Evolutionary conservation across 2,888 invertebrate species (phyloP), one percentile per base, ranked within the genome.

Genomic region (Cepaea hortensis): DNA sequence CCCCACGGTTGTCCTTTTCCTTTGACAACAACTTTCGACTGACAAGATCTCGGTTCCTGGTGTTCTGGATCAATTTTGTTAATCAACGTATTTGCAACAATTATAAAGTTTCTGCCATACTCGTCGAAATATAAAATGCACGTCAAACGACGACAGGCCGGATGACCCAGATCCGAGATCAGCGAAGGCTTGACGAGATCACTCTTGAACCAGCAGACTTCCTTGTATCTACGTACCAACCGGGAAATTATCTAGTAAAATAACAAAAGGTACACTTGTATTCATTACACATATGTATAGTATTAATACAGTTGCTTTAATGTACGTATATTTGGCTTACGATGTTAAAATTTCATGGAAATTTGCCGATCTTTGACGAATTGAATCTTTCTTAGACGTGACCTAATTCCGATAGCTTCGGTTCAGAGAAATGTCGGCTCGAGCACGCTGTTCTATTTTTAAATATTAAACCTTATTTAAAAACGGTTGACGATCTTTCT

Each of bases 321-420:
- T 7, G 5, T 7, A 46, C 4, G 75, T 6, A 15, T 23, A 11
- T 46, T 2, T 46, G 6, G 18, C 7, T 11, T 55, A 55, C 6
- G 11, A 55, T 55, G 55, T 11, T 6, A 6, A 55, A 55, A 9
- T 55, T 55, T 55, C 7, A 55, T 11, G 18, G 18, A 48, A 6
- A 20, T 68, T 5, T 68, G 68, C 15, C 4, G 0, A 18, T 68
- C 18, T 20, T 68, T 68, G 68, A 68, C 13, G 18, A 20, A 68
- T 15, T 68, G 18, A 18, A 11, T 68, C 13, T 4, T 68, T 68
- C 68, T 68, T 77, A 6, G 9, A 20, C n/a, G 15, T 68, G 85
- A 85, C 85, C 85, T 73, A 85, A 80, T 85, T 85, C 70, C 85
- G 85, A 85, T 85, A 79, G 23, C 4, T 46, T 68, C n/a, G n/a